Evolutionary conservation across 1,140 invertebrate genomes (phyloP).

Genomic region (Trinorchestia longiramus): DNA sequence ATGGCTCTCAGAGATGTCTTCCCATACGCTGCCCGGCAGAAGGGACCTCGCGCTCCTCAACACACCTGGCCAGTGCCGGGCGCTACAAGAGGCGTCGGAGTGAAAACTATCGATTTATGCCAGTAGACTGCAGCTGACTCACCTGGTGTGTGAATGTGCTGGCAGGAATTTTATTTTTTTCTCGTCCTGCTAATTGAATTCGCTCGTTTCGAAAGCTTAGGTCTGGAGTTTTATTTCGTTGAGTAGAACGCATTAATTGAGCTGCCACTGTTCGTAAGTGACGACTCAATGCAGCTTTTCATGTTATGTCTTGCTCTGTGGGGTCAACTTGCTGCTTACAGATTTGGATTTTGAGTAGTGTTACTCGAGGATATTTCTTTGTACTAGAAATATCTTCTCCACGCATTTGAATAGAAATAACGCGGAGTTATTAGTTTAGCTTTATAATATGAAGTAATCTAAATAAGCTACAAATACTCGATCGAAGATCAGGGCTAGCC

Average conservation of each 20-base stretch:
- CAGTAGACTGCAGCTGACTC: neutral
- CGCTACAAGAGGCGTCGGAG: neutral
- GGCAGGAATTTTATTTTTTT: neutral
- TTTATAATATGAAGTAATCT: too few species aligned
- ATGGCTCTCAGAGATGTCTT: neutral
- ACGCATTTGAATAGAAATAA: too few species aligned
- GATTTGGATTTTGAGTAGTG: too few species aligned
- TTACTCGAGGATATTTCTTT: too few species aligned
- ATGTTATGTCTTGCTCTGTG: too few species aligned
- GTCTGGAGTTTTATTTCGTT: neutral
- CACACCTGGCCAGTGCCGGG: neutral
- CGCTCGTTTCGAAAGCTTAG: neutral
- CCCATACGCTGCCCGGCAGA: neutral
- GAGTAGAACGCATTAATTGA: neutral
- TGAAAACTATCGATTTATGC: slow-evolving; percentile 1
- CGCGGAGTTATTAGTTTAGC: too few species aligned
- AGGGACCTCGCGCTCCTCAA: neutral
- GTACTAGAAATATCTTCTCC: too few species aligned
- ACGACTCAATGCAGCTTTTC: too few species aligned
- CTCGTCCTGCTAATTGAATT: neutral
- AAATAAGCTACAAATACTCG: too few species aligned
- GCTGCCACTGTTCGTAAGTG: neutral
- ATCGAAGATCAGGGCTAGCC: too few species aligned
- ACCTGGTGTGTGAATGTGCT: neutral
- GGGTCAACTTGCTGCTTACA: too few species aligned